These are phyloP conservation scores for Tragelaphus buxtoni DNA, from an alignment of 2,113 vertebrate genomes.

Conservation along the genomic window DNA sequence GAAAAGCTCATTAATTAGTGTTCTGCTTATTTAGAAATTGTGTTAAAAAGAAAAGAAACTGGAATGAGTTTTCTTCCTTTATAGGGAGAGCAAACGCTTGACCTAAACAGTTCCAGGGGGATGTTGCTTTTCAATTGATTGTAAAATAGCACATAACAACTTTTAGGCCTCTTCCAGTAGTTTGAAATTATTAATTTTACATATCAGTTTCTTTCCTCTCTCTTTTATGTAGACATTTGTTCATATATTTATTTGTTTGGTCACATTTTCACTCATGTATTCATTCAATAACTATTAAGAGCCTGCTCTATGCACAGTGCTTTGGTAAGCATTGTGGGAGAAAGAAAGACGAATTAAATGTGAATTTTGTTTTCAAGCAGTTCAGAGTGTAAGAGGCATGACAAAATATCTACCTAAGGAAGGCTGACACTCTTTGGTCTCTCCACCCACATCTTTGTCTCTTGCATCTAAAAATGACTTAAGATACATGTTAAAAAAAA, in stretches of 20 bases:
- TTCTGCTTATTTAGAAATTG: constrained; percentile 62
- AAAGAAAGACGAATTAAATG: neutral
- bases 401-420: neutral
- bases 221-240: constrained; percentile 43
- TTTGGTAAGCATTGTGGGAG: neutral
- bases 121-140: constrained; percentile 33
- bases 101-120: constrained; percentile 22
- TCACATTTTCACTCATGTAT: constrained; percentile 34
- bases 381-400: neutral
- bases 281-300: constrained; percentile 50
- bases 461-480: neutral
- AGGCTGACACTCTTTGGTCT: neutral
- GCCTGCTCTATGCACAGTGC: neutral
- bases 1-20: constrained; percentile 70
- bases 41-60: constrained; percentile 52
- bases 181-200: constrained; percentile 64
- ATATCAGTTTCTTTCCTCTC: constrained; percentile 47
- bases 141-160: constrained; percentile 11
- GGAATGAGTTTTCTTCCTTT: constrained; percentile 3
- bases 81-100: constrained; percentile 15
- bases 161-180: constrained; percentile 16
- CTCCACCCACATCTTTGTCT: neutral
- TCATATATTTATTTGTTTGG: constrained; percentile 42
- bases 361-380: constrained; percentile 2
- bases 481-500: neutral